Conservation (phyloP, 2,888 invertebrate genomes). For the Drosophila parthenogenetica region DNA sequence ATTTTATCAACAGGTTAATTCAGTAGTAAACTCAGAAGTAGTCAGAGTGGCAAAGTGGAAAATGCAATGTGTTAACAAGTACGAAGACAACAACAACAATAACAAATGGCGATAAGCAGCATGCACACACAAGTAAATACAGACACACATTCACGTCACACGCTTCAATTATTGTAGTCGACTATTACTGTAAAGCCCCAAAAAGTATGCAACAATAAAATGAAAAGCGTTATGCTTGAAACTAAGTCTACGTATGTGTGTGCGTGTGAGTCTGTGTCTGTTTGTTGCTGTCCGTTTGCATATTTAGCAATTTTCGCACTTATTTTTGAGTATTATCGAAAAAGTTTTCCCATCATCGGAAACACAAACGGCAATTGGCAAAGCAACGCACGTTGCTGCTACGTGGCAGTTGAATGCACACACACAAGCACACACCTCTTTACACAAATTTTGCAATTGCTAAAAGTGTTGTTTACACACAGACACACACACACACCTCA, state of each 20-base stretch:
- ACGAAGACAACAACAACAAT: background rate
- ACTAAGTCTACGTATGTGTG: background rate
- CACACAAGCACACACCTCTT: background rate
- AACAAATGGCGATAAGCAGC: constrained; percentile 17
- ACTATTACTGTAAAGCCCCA: constrained; percentile 6
- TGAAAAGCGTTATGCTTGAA: constrained; percentile 32
- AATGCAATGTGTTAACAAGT: constrained; percentile 25
- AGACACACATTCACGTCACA: constrained; percentile 1
- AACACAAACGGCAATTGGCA: constrained; percentile 68
- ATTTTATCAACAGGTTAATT: too few relatives aligned
- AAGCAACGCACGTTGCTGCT: constrained; percentile 67
- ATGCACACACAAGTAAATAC: background rate
- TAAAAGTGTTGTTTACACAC: constrained; percentile 13
- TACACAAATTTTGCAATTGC: constrained; percentile 9
- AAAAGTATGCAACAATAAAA: constrained; percentile 65
- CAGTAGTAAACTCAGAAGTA: background rate
- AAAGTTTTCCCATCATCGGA: constrained; percentile 82
- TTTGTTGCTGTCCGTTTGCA: constrained; percentile 49
- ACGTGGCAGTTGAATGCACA: constrained; percentile 45
- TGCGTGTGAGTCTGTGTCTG: constrained; percentile 10
- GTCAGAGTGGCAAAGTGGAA: background rate
- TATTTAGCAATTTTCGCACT: constrained; percentile 60
- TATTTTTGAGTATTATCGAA: constrained; percentile 77
- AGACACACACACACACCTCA: constrained; percentile 12
- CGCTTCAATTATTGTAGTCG: background rate